Evolutionary conservation across 1,140 invertebrate genomes (phyloP).

Genomic region (Tyrophagus putrescentiae): DNA sequence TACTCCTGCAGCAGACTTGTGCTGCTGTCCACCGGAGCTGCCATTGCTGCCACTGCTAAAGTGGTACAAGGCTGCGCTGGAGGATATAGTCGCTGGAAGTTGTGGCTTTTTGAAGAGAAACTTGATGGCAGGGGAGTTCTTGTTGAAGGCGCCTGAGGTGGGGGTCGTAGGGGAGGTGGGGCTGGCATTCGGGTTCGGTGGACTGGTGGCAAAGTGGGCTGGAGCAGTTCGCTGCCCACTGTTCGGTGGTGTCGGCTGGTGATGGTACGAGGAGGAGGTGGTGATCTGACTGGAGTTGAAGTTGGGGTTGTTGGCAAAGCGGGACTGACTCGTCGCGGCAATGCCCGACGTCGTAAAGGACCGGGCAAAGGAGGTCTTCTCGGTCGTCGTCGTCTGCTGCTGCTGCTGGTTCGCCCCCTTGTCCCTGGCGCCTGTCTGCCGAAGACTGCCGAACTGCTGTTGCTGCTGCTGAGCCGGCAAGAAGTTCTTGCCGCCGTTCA

Average conservation of each 20-base stretch:
- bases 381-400: too few species aligned
- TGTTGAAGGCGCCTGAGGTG: slow-evolving; percentile 3
- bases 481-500: neutral
- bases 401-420: too few species aligned
- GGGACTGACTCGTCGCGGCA: too few species aligned
- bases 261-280: neutral
- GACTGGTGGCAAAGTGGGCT: neutral
- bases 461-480: neutral
- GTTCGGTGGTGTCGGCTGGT: neutral
- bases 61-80: slow-evolving; percentile 11
- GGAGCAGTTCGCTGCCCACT: neutral
- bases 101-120: slow-evolving; percentile 11
- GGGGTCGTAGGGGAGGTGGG: too few species aligned
- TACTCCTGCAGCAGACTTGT: too few species aligned
- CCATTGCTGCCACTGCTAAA: neutral
- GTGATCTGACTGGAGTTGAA: neutral
- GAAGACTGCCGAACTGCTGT: neutral
- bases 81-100: slow-evolving; percentile 11
- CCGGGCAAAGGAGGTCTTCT: too few species aligned
- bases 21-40: too few species aligned
- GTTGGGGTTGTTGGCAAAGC: neutral
- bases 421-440: neutral
- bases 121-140: neutral
- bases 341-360: too few species aligned
- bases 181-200: too few species aligned